These are phyloP conservation scores for Champsocephalus gunnari DNA, from an alignment of 2,797 vertebrate genomes.

Conservation along the genomic window DNA sequence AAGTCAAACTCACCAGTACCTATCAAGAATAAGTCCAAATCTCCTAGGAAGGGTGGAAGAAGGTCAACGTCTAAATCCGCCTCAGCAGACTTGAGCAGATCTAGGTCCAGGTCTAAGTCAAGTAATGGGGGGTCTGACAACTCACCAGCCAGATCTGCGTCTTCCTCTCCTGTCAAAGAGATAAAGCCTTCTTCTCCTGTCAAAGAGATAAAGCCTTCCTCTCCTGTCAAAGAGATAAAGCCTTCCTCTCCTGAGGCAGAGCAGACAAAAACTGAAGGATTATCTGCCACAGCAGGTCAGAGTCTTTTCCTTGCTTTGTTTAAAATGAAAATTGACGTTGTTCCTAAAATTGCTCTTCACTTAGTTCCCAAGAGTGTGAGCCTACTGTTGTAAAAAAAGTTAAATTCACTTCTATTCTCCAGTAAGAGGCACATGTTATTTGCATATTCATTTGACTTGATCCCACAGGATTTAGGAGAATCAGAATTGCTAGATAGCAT, in stretches of 20 bases:
- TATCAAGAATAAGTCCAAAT: constrained; percentile 71
- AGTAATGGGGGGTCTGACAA: constrained; percentile 74
- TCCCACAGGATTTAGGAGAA: background rate
- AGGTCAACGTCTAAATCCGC: constrained; percentile 75
- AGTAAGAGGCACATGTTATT: background rate
- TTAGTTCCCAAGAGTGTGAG: background rate
- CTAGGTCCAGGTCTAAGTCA: constrained; percentile 80
- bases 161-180: constrained; percentile 74
- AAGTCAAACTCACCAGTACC: constrained; percentile 65
- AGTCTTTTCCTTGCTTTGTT: constrained; percentile 1
- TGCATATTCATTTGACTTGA: background rate
- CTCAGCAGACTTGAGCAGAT: constrained; percentile 63
- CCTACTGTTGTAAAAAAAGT: background rate
- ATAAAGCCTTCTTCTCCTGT: constrained; percentile 37
- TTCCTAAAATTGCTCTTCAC: background rate
- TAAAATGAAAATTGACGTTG: background rate
- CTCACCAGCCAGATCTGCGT: constrained; percentile 73
- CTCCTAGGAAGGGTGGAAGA: constrained; percentile 62
- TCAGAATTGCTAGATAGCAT: background rate
- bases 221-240: constrained; percentile 70
- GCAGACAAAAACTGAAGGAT: constrained; percentile 48
- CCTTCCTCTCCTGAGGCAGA: constrained; percentile 41
- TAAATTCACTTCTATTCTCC: background rate
- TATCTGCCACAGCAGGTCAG: constrained; percentile 53
- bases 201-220: constrained; percentile 66